phyloP scores from a whole-genome alignment of 2,113 vertebrate genomes.

The Chloebia gouldiae region DNA sequence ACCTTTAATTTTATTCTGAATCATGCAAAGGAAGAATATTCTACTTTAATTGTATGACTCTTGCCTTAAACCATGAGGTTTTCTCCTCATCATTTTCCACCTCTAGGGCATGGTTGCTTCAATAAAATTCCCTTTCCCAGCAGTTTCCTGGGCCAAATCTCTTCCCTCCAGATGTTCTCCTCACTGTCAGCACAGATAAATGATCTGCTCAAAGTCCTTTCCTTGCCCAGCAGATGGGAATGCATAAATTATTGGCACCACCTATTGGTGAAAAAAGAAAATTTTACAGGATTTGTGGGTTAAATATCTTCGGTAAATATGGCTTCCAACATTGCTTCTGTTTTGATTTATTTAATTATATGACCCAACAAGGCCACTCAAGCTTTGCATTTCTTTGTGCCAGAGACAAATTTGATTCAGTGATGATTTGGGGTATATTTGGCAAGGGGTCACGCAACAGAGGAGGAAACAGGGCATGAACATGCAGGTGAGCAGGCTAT shows the following conservation, averaged over 20 bases:
- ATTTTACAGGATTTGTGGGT: neutral
- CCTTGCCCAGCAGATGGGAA: neutral
- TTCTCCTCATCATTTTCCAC: neutral
- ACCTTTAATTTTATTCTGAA: neutral
- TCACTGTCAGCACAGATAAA: neutral
- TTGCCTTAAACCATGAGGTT: neutral
- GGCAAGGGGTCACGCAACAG: accelerated
- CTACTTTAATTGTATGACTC: neutral
- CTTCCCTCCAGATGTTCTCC: neutral
- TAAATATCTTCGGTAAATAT: neutral
- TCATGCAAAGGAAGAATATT: neutral
- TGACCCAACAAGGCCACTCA: neutral
- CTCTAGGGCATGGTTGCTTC: too few relatives aligned
- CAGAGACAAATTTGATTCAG: neutral
- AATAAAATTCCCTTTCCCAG: neutral
- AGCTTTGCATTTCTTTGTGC: neutral
- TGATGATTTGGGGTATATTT: accelerated
- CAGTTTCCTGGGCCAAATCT: neutral
- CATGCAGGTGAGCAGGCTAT: neutral
- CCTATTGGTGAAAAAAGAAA: slow-evolving; percentile 44
- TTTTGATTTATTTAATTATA: neutral
- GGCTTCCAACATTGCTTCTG: neutral
- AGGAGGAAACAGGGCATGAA: neutral
- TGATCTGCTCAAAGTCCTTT: neutral
- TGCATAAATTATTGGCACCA: slow-evolving; percentile 61